A percentile compares a stretch with the other conserved stretches of the same genome.
phyloP scores from a whole-genome alignment of 1,140 invertebrate genomes.

The Scaptomyza montana region DNA sequence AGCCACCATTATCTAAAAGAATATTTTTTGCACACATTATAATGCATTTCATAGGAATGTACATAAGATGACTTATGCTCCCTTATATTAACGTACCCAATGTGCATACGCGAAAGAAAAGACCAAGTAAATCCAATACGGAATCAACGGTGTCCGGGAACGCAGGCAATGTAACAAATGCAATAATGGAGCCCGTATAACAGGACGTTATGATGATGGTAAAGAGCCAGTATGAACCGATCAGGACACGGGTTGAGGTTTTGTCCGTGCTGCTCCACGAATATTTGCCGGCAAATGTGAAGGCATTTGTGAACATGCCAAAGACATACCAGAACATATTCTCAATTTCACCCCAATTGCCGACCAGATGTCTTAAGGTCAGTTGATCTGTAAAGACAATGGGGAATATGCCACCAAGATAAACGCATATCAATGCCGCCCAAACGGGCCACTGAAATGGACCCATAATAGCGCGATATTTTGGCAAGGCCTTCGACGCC shows the following conservation, averaged over 20 bases:
- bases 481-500: constrained; percentile 89
- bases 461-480: constrained; percentile 91
- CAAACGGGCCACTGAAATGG: constrained; percentile 91
- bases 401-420: constrained; percentile 89
- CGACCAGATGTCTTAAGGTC: constrained; percentile 86
- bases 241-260: constrained; percentile 87
- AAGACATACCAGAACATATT: constrained; percentile 93
- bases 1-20: constrained; percentile 87
- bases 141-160: constrained; percentile 89
- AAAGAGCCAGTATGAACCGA: constrained; percentile 91
- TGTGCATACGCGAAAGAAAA: constrained; percentile 85
- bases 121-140: constrained; percentile 86
- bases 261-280: constrained; percentile 89
- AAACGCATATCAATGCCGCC: constrained; percentile 88
- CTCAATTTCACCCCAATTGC: constrained; percentile 88
- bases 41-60: too few species aligned
- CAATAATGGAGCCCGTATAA: constrained; percentile 91
- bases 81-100: constrained; percentile 49
- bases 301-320: constrained; percentile 91
- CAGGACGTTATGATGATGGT: constrained; percentile 91
- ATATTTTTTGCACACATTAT: too few species aligned
- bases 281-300: constrained; percentile 88
- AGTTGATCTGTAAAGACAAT: constrained; percentile 88
- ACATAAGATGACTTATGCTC: too few species aligned
- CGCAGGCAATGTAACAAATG: constrained; percentile 90